Base-by-base conservation (phyloP, 2,113 vertebrate species). In the Epinephelus lanceolatus region DNA sequence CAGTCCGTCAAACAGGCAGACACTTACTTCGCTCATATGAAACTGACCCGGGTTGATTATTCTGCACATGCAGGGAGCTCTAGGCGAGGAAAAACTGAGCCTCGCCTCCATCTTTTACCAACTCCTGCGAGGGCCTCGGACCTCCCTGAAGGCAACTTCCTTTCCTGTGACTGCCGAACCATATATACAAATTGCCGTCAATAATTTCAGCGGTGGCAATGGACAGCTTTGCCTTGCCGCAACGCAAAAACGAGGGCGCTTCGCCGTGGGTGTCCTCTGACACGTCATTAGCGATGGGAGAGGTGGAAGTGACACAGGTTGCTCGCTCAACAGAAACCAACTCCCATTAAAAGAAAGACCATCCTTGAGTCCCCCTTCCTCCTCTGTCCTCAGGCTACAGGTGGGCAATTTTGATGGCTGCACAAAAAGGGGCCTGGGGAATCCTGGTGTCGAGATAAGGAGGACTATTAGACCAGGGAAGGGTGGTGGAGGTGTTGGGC, bases 391-490 rank as follows among this genome's bases (percentile, higher is more conserved):
- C 71, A n/a, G 87, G 90, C 94, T 96, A 95, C 95, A 95, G 94
- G 95, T 95, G 93, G 93, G 92, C 87, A 93, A 92, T 94, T 95
- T 92, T 92, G 90, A 86, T 67, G 81, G 88, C 83, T 86, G 81
- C 88, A 86, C 86, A 91, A 89, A 94, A 90, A 88, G 76, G 83
- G 33, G 91, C 90, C 94, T 83, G 68, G 70, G 91, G 94, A 93
- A 93, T 83, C 82, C 83, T 78, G 76, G 86, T 61, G 75, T 91
- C 71, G 75, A 90, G 91, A 93, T 88, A 93, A 91, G 91, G 85
- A 91, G 83, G 85, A 89, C 91, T 83, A 88, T 94, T 93, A 94
- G 85, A 88, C 79, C 72, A 80, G 75, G 66, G 79, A 62, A 49
- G 76, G 51, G 33, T 27, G 61, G 65, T 76, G 49, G 73, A 90